Conservation (phyloP, 2,888 invertebrate species). For the Trissonchulus sp. region DNA sequence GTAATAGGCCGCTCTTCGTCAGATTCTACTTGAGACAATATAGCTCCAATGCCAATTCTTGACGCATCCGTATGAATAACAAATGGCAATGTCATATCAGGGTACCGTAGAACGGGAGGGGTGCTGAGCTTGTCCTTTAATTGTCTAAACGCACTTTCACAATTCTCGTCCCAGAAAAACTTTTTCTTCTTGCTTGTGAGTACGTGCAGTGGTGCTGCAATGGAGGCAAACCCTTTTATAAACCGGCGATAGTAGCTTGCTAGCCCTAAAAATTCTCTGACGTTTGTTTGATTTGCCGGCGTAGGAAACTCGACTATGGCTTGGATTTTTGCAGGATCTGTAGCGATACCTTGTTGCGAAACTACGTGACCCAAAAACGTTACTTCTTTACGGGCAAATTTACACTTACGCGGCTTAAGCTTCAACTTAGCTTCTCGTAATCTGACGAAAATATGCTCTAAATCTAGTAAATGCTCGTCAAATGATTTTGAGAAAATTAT, state of each 20-base stretch:
- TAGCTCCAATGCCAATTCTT: neutral
- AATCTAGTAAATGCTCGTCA: neutral
- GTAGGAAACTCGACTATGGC: neutral
- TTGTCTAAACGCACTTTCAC: neutral
- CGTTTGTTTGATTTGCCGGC: neutral
- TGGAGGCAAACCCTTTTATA: neutral
- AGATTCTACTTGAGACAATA: neutral
- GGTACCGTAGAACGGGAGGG: neutral
- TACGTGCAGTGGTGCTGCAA: neutral
- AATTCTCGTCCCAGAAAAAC: neutral
- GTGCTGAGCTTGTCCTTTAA: neutral
- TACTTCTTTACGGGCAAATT: neutral
- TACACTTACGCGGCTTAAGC: slow-evolving; percentile 4
- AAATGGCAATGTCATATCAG: slow-evolving; percentile 4
- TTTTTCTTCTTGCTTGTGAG: neutral
- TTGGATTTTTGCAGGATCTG: neutral
- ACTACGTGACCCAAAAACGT: slow-evolving; percentile 1
- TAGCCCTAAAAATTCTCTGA: neutral
- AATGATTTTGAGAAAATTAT: neutral
- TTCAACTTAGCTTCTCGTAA: neutral
- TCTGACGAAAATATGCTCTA: neutral
- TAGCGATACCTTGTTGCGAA: neutral
- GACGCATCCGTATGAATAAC: slow-evolving; percentile 12
- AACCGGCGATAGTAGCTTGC: neutral
- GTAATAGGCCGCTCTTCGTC: neutral